Evolutionary conservation across 2,888 invertebrate species (phyloP).

Genomic region (Protula sp.): DNA sequence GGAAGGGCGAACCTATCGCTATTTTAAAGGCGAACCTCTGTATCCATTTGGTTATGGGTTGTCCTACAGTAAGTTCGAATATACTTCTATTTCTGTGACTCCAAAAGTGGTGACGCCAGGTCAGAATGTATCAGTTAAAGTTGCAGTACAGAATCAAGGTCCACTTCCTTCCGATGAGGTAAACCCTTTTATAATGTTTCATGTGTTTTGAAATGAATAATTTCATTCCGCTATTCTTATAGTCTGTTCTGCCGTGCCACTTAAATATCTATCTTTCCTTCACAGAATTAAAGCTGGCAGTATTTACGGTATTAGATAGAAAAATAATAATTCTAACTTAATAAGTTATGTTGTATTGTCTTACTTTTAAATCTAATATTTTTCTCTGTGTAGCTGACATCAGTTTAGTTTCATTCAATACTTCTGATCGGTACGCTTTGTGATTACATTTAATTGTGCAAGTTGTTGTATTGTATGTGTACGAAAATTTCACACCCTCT

Average conservation of each 20-base stretch:
- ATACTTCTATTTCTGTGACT: slow-evolving; percentile 12
- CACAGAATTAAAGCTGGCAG: too few relatives aligned
- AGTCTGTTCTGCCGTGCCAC: too few relatives aligned
- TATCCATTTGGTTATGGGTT: slow-evolving; percentile 35
- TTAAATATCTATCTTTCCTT: too few relatives aligned
- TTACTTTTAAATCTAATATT: too few relatives aligned
- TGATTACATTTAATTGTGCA: not conserved
- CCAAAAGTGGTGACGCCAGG: slow-evolving; percentile 22
- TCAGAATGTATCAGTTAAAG: slow-evolving; percentile 24
- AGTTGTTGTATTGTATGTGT: too few relatives aligned
- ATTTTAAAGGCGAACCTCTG: slow-evolving; percentile 32
- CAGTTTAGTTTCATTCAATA: too few relatives aligned
- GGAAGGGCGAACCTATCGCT: slow-evolving; percentile 44
- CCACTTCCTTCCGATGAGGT: slow-evolving; percentile 41
- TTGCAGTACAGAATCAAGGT: slow-evolving; percentile 36
- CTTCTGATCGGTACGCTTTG: not conserved
- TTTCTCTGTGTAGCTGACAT: too few relatives aligned
- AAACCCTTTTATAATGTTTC: slow-evolving; percentile 1
- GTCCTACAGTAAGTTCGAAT: slow-evolving; percentile 25
- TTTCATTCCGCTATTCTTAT: too few relatives aligned
- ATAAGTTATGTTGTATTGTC: too few relatives aligned
- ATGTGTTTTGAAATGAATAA: not conserved
- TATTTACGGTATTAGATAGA: too few relatives aligned
- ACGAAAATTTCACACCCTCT: too few relatives aligned
- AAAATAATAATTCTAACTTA: too few relatives aligned